Evolutionary conservation across 1,140 invertebrate species (phyloP).

Genomic region (Rhizoglyphus robini): DNA sequence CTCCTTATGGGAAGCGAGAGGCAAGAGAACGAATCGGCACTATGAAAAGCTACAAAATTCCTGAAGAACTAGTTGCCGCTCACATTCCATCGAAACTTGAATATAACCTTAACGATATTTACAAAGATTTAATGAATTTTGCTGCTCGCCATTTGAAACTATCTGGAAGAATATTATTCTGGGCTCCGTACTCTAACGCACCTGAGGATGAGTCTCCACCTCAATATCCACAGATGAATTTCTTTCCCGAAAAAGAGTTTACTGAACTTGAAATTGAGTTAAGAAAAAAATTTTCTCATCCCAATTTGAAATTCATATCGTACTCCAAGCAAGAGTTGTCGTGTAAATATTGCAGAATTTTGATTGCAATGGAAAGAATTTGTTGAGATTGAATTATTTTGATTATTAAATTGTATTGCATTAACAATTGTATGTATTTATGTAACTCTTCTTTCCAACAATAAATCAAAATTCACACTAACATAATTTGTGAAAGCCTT

Average conservation of each 20-base stretch:
- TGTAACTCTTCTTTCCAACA: background rate
- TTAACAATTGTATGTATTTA: background rate
- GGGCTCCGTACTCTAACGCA: slow-evolving; percentile 62
- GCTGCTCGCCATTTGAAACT: slow-evolving; percentile 57
- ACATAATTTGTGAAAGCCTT: too few relatives aligned
- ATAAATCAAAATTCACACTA: background rate
- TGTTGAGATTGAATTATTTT: background rate
- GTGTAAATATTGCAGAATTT: slow-evolving; percentile 56
- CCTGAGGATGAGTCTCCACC: slow-evolving; percentile 20
- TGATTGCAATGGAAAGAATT: slow-evolving; percentile 73
- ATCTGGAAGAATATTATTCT: slow-evolving; percentile 67
- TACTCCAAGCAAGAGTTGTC: slow-evolving; percentile 76
- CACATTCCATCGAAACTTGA: slow-evolving; percentile 76
- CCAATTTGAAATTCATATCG: slow-evolving; percentile 55
- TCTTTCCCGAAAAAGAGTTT: slow-evolving; percentile 1
- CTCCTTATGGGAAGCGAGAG: slow-evolving; percentile 89
- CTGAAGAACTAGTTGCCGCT: slow-evolving; percentile 37
- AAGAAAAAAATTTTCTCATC: slow-evolving; percentile 40
- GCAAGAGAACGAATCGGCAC: slow-evolving; percentile 68
- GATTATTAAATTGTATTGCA: background rate
- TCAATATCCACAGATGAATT: slow-evolving; percentile 13
- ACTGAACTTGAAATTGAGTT: background rate
- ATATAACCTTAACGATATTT: slow-evolving; percentile 64
- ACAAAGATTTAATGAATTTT: slow-evolving; percentile 66
- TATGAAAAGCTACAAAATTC: slow-evolving; percentile 25